These are phyloP conservation scores for Micromys minutus DNA, from an alignment of 2,113 vertebrate genomes.

Conservation along the genomic window DNA sequence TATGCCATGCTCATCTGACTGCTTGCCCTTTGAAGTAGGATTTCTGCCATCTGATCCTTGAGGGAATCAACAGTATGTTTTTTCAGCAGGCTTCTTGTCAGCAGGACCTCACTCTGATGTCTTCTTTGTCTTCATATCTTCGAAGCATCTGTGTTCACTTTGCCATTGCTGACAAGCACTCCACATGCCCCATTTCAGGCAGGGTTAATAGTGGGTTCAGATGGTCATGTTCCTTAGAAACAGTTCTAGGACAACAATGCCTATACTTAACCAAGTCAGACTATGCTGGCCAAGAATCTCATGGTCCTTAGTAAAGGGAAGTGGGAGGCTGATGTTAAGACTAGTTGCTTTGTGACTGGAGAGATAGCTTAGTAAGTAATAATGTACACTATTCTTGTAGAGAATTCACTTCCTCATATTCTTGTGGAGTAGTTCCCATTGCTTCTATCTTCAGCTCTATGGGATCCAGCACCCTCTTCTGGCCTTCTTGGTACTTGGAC, in stretches of 20 bases:
- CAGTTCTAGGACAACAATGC: background rate
- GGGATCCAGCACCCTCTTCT: background rate
- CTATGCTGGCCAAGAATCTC: background rate
- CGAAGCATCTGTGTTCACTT: background rate
- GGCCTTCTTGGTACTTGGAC: background rate
- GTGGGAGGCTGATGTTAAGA: background rate
- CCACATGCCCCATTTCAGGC: background rate
- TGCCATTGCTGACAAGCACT: background rate
- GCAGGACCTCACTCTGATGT: conserved; percentile 31
- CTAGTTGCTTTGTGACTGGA: background rate
- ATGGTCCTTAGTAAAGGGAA: background rate
- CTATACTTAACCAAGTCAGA: background rate
- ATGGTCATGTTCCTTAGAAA: conserved; percentile 1
- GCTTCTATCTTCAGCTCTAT: too few species aligned
- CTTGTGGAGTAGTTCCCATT: background rate
- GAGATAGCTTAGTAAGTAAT: background rate
- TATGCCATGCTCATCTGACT: conserved; percentile 52
- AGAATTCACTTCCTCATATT: background rate
- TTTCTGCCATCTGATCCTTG: conserved; percentile 69
- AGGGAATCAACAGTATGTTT: conserved; percentile 30
- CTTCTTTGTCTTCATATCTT: background rate
- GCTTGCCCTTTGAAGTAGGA: conserved; percentile 59
- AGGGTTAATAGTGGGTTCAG: background rate
- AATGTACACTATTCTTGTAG: too few species aligned
- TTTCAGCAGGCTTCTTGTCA: conserved; percentile 67